phyloP scores from a whole-genome alignment of 2,113 vertebrate species.

The Dicerorhinus sumatrensis region DNA sequence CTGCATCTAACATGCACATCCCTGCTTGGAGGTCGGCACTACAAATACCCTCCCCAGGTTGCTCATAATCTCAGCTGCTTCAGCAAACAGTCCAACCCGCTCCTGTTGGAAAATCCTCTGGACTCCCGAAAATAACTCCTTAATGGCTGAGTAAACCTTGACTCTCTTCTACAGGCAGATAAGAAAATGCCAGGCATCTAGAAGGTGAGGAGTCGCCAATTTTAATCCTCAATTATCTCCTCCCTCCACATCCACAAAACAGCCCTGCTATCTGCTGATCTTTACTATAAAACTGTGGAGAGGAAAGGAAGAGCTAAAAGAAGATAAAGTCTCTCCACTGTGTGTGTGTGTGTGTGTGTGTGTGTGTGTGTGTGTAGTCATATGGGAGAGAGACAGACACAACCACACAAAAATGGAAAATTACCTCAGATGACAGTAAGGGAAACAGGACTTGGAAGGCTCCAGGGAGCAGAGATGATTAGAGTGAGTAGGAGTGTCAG shows the following conservation, averaged over 20 bases:
- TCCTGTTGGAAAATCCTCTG: slow-evolving; percentile 56
- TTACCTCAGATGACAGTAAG: background rate
- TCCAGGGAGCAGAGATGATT: background rate
- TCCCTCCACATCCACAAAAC: slow-evolving; percentile 33
- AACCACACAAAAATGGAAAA: slow-evolving; percentile 39
- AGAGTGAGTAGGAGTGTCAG: background rate
- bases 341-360: background rate
- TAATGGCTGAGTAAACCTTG: slow-evolving; percentile 58
- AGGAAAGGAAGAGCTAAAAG: slow-evolving; percentile 37
- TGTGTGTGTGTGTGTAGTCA: background rate
- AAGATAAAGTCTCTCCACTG: slow-evolving; percentile 49
- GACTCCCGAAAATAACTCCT: slow-evolving; percentile 62
- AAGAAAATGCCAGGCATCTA: slow-evolving; percentile 52
- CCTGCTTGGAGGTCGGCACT: slow-evolving; percentile 20
- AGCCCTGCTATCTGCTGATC: slow-evolving; percentile 58
- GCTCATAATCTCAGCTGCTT: slow-evolving; percentile 59
- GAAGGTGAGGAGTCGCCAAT: background rate
- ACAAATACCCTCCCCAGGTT: slow-evolving; percentile 31
- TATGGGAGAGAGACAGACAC: background rate
- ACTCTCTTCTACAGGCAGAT: slow-evolving; percentile 56
- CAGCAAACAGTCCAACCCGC: slow-evolving; percentile 46
- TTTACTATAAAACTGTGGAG: slow-evolving; percentile 35
- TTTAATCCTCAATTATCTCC: slow-evolving; percentile 68
- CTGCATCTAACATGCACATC: background rate
- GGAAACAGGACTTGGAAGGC: background rate